These are phyloP conservation scores for Sylvilagus floridanus DNA, from an alignment of 2,797 vertebrate species.

Conservation along the genomic window DNA sequence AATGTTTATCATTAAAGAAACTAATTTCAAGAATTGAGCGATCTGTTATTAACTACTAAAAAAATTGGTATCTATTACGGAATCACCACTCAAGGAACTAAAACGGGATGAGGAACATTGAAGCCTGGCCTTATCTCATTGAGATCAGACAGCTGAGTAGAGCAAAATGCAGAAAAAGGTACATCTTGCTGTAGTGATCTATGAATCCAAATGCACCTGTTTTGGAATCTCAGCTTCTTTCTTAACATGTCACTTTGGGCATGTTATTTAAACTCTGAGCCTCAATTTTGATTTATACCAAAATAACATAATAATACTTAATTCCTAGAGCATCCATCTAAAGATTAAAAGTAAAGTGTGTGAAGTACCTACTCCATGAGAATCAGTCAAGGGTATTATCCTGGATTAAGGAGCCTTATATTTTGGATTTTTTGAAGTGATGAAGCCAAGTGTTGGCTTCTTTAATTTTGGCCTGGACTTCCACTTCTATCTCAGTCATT, in stretches of 20 bases:
- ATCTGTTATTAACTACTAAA: background rate
- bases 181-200: too few relatives aligned
- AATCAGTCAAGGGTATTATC: background rate
- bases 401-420: background rate
- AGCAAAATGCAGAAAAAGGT: background rate
- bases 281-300: constrained; percentile 11
- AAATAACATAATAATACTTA: background rate
- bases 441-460: background rate
- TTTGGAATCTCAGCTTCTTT: background rate
- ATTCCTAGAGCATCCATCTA: background rate
- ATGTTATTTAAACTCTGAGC: background rate
- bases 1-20: background rate
- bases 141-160: background rate
- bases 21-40: constrained; percentile 16
- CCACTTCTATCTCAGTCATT: background rate
- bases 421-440: background rate
- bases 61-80: background rate
- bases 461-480: background rate
- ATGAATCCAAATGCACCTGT: background rate
- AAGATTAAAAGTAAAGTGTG: constrained; percentile 19
- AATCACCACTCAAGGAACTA: background rate
- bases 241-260: background rate
- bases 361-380: background rate
- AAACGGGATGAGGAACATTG: background rate
- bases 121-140: background rate